Evolutionary conservation across 2,888 invertebrate species (phyloP).

Genomic region (Pachydiplax longipennis): DNA sequence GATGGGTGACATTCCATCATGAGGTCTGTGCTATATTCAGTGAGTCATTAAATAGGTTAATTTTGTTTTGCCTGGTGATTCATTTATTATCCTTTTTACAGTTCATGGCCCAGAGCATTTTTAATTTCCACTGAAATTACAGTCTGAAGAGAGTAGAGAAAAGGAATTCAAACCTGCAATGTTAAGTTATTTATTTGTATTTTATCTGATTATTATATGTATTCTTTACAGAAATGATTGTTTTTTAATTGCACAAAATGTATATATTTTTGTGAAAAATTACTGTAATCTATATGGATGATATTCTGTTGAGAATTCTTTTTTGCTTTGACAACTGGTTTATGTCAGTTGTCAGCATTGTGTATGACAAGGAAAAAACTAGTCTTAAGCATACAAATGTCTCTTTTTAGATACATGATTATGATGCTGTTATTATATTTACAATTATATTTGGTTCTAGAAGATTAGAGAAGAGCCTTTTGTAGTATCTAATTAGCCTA

Average conservation of each 20-base stretch:
- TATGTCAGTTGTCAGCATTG: background rate
- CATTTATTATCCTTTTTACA: background rate
- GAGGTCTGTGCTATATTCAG: background rate
- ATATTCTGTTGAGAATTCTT: background rate
- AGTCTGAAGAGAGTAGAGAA: background rate
- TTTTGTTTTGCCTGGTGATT: background rate
- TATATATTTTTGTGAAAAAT: background rate
- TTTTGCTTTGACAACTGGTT: background rate
- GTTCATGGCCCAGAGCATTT: background rate
- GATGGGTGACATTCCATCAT: background rate
- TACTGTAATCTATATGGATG: background rate
- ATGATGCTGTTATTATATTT: background rate
- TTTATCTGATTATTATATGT: background rate
- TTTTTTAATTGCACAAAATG: background rate
- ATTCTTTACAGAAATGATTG: background rate
- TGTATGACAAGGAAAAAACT: background rate
- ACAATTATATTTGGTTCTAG: background rate
- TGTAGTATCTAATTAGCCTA: background rate
- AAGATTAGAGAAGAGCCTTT: background rate
- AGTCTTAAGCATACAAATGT: background rate
- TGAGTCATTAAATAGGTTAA: background rate
- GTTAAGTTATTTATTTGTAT: background rate
- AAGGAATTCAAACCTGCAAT: background rate
- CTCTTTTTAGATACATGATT: background rate
- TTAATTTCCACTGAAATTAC: background rate